Conservation (phyloP, 2,888 invertebrate genomes). For the Yponomeuta evonymella region DNA sequence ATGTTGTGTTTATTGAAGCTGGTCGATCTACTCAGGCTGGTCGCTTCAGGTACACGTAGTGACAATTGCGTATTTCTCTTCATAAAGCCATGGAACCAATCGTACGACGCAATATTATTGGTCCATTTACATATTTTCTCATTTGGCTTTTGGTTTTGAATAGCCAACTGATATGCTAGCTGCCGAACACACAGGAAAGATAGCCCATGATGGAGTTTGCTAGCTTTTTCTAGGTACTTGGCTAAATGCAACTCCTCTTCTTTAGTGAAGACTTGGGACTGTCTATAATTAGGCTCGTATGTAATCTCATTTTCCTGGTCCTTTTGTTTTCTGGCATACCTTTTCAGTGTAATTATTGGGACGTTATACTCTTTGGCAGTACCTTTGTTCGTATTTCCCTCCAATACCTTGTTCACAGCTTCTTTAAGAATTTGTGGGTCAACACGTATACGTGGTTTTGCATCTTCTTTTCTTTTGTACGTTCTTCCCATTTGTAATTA, state of each 20-base stretch:
- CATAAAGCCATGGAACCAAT: conserved; percentile 25
- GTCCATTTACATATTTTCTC: conserved; percentile 21
- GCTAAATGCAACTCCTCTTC: conserved; percentile 22
- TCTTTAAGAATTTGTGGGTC: conserved; percentile 17
- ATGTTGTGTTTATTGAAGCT: conserved; percentile 12
- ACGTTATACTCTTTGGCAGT: conserved; percentile 17
- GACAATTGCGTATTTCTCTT: conserved; percentile 23
- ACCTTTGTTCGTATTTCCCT: conserved; percentile 10
- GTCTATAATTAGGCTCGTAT: conserved; percentile 21
- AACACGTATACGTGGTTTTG: conserved; percentile 15
- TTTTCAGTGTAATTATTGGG: conserved; percentile 20
- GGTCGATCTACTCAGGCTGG: conserved; percentile 8
- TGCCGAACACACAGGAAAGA: conserved; percentile 27
- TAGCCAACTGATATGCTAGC: conserved; percentile 31
- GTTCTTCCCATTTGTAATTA: conserved; percentile 5
- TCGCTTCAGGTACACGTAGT: conserved; percentile 22
- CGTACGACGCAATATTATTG: conserved; percentile 17
- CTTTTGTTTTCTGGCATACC: conserved; percentile 20
- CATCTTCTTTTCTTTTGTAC: conserved; percentile 22
- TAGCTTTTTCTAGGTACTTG: conserved; percentile 24
- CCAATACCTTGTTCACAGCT: conserved; percentile 18
- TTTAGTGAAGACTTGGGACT: conserved; percentile 22
- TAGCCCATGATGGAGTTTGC: conserved; percentile 28
- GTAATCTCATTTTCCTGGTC: conserved; percentile 17
- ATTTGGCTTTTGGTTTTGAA: conserved; percentile 22